A percentile compares a stretch with the other conserved stretches of the same genome.
These are phyloP conservation scores for Uropsilus gracilis DNA, from an alignment of 2,113 vertebrate species.

Conservation along the genomic window DNA sequence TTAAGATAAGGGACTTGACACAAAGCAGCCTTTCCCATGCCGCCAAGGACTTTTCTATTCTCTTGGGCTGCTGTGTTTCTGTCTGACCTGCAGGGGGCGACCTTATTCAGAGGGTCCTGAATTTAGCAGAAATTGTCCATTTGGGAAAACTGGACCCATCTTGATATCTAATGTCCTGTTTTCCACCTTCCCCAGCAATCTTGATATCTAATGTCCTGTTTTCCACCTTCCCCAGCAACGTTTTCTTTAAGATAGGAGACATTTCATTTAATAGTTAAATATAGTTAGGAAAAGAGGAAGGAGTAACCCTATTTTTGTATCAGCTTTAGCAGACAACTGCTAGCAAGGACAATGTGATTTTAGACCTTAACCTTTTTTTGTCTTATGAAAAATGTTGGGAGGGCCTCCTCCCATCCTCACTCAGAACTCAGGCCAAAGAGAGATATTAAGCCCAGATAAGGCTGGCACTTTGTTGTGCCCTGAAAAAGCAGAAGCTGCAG, in stretches of 20 bases:
- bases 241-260: not conserved
- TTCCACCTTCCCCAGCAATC: not conserved
- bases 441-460: not conserved
- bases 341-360: constrained; percentile 22
- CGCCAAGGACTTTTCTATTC: not conserved
- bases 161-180: not conserved
- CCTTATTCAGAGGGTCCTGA: not conserved
- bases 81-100: constrained; percentile 29
- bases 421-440: not conserved
- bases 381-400: not conserved
- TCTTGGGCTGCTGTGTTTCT: not conserved
- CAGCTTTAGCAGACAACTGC: not conserved
- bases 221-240: not conserved
- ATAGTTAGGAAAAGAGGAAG: not conserved
- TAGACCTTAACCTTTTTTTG: not conserved
- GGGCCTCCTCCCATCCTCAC: not conserved
- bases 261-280: not conserved
- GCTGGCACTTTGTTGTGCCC: accelerated
- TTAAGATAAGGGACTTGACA: not conserved
- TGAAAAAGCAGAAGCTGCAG: not conserved
- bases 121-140: not conserved
- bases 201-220: not conserved
- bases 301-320: not conserved
- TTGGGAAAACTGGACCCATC: not conserved
- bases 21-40: not conserved